Evolutionary conservation across 2,888 invertebrate species (phyloP).

Genomic region (Adelognathus sp.): DNA sequence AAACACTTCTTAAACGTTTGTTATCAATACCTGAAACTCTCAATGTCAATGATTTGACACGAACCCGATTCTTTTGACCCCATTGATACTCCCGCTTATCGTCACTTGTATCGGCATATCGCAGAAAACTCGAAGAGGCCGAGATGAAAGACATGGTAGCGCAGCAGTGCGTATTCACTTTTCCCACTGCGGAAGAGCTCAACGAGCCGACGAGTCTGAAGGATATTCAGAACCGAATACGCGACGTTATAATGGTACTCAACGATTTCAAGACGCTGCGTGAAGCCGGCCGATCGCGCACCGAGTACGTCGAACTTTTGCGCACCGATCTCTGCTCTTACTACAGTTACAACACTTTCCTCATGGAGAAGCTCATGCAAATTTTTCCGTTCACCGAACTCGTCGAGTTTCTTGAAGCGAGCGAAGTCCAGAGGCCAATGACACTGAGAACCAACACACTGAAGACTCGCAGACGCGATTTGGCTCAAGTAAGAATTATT

Average conservation of each 20-base stretch:
- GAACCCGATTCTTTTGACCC: too few species aligned
- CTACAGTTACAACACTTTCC: constrained; percentile 98
- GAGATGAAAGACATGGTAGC: constrained; percentile 92
- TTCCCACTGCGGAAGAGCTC: constrained; percentile 90
- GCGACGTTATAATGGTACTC: constrained; percentile 91
- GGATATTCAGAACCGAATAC: constrained; percentile 94
- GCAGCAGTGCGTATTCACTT: constrained; percentile 89
- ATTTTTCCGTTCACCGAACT: constrained; percentile 93
- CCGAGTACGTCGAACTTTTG: constrained; percentile 91
- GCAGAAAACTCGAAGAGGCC: constrained; percentile 87
- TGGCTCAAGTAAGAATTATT: constrained; percentile 87
- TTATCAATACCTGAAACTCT: too few species aligned
- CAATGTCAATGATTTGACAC: too few species aligned
- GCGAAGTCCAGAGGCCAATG: constrained; percentile 96
- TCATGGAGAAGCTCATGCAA: constrained; percentile 96
- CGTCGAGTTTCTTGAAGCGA: constrained; percentile 97
- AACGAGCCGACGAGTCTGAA: constrained; percentile 87
- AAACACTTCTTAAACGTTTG: too few species aligned
- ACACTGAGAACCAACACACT: constrained; percentile 98
- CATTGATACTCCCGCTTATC: too few species aligned
- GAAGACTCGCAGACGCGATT: constrained; percentile 94
- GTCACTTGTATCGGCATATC: constrained; percentile 27
- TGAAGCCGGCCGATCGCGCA: constrained; percentile 86
- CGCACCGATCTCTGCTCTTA: constrained; percentile 94
- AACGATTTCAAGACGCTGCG: constrained; percentile 89